Evolutionary conservation across 2,113 vertebrate species (phyloP).

Genomic region (Coracopsis vasa): DNA sequence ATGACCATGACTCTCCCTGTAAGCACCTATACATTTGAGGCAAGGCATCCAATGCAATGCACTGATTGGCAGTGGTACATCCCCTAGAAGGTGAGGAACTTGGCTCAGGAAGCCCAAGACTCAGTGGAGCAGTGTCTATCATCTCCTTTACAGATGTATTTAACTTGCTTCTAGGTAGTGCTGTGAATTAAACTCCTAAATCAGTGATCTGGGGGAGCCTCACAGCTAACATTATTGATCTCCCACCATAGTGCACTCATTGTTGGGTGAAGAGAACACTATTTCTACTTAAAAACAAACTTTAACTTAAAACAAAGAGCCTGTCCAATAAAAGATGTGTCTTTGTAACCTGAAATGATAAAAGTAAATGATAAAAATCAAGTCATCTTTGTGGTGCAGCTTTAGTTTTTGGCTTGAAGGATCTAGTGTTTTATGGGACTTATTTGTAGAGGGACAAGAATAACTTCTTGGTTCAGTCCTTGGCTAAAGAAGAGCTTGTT

Average conservation of each 20-base stretch:
- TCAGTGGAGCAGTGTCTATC: fast-evolving
- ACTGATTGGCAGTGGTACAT: background rate
- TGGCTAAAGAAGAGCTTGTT: constrained; percentile 9
- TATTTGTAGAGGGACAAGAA: constrained; percentile 15
- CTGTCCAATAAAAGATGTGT: background rate
- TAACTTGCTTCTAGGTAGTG: background rate
- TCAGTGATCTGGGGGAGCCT: background rate
- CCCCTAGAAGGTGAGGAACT: background rate
- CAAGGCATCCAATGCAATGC: fast-evolving
- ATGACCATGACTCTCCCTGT: fast-evolving
- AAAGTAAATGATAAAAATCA: background rate
- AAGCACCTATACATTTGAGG: background rate
- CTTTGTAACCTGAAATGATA: background rate
- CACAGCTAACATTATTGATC: fast-evolving
- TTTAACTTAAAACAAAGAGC: background rate
- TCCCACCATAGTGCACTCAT: background rate
- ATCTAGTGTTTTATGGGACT: background rate
- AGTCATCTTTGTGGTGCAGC: background rate
- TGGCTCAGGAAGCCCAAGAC: background rate
- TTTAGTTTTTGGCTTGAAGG: background rate
- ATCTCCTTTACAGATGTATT: background rate
- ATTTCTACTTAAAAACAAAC: background rate
- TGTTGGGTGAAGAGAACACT: background rate
- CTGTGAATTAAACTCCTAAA: background rate
- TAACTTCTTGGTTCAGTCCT: constrained; percentile 26